Evolutionary conservation across 2,113 vertebrate genomes (phyloP).

Genomic region (Colaptes auratus): DNA sequence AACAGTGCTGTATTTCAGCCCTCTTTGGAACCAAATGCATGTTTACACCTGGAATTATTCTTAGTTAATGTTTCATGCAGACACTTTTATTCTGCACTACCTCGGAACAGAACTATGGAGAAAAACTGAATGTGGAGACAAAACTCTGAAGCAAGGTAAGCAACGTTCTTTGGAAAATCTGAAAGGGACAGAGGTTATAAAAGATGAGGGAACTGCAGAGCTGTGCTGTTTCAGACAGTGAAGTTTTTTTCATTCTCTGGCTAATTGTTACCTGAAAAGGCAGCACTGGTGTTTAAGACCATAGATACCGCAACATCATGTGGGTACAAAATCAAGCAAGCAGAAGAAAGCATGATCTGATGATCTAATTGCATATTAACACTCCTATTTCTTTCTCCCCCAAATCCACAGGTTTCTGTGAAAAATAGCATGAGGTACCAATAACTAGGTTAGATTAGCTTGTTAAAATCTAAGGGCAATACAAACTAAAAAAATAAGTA

Average conservation of each 20-base stretch:
- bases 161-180: neutral
- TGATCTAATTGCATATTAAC: neutral
- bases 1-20: neutral
- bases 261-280: neutral
- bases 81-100: neutral
- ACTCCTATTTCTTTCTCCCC: neutral
- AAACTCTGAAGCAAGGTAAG: neutral
- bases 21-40: neutral
- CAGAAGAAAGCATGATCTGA: neutral
- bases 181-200: neutral
- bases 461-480: neutral
- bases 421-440: neutral
- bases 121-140: neutral
- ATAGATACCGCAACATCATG: neutral
- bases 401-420: neutral
- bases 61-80: neutral
- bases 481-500: neutral
- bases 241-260: neutral
- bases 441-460: neutral
- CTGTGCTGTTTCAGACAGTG: neutral
- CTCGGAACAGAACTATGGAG: neutral
- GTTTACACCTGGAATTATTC: constrained; percentile 20
- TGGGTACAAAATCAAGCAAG: neutral
- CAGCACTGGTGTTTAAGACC: neutral
- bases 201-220: neutral